Percentiles rank a stretch among this genome's conserved stretches.
phyloP scores from a whole-genome alignment of 92 coral and sea anemone genomes.

The Siderastrea radians region DNA sequence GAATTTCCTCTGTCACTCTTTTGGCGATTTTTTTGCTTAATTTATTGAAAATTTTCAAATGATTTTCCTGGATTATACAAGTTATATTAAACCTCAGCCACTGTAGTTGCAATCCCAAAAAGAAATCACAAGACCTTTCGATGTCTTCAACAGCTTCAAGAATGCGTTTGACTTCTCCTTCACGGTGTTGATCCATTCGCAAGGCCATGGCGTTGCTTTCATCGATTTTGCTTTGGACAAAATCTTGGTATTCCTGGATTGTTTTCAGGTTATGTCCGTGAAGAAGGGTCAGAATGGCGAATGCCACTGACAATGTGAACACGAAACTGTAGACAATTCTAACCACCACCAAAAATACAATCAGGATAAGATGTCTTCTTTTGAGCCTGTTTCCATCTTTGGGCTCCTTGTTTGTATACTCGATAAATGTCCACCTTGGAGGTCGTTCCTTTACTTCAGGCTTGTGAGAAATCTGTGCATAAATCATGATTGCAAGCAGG shows the following conservation, averaged over 20 bases:
- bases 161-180: slow-evolving; percentile 64
- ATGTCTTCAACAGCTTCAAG: slow-evolving; percentile 72
- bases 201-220: slow-evolving; percentile 67
- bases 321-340: slow-evolving; percentile 69
- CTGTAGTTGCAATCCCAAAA: slow-evolving; percentile 63
- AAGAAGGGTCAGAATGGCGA: slow-evolving; percentile 66
- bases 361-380: slow-evolving; percentile 76
- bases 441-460: neutral
- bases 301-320: slow-evolving; percentile 77
- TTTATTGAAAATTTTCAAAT: slow-evolving; percentile 74
- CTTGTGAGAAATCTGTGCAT: slow-evolving; percentile 69
- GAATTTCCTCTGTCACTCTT: slow-evolving; percentile 56
- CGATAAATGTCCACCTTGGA: slow-evolving; percentile 26
- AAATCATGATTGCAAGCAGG: slow-evolving; percentile 54
- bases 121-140: slow-evolving; percentile 80
- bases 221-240: slow-evolving; percentile 58
- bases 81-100: slow-evolving; percentile 75
- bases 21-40: slow-evolving; percentile 65
- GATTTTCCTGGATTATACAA: slow-evolving; percentile 77
- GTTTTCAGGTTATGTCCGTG: slow-evolving; percentile 73
- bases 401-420: slow-evolving; percentile 6
- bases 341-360: slow-evolving; percentile 61
- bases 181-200: slow-evolving; percentile 85
- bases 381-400: slow-evolving; percentile 67
- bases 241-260: slow-evolving; percentile 64